phyloP scores from a whole-genome alignment of 2,113 vertebrate genomes.

The Pterocles gutturalis region DNA sequence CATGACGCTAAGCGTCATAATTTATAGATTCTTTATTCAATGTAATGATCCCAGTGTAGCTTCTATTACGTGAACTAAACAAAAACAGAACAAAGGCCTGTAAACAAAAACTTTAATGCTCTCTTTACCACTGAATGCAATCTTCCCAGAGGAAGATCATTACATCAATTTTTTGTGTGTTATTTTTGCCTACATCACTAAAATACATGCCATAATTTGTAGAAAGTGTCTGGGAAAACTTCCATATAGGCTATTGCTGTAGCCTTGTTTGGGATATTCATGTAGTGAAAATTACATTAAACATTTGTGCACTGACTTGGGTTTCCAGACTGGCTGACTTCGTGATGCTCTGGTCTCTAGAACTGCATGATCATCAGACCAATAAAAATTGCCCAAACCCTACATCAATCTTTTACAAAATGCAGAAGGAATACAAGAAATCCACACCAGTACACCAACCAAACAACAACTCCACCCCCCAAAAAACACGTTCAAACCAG shows the following conservation, averaged over 20 bases:
- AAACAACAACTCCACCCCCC: accelerated
- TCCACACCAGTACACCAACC: neutral
- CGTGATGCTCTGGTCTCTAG: neutral
- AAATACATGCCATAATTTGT: neutral
- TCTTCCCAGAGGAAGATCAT: neutral
- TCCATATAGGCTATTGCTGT: neutral
- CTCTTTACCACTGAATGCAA: neutral
- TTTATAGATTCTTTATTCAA: neutral
- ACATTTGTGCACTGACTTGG: neutral
- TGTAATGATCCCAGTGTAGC: neutral
- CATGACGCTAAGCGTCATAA: neutral
- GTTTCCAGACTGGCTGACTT: neutral
- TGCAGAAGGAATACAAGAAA: neutral
- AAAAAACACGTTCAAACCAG: neutral
- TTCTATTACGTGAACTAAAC: neutral
- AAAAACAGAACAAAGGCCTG: neutral
- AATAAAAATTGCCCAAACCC: neutral
- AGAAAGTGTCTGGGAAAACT: neutral
- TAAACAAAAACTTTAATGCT: neutral
- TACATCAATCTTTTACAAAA: neutral
- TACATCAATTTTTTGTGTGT: neutral
- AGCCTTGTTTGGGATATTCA: neutral
- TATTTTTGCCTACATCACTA: neutral
- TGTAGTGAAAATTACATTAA: neutral
- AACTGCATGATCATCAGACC: neutral